phyloP scores from a whole-genome alignment of 2,113 vertebrate genomes.

The Ochotona curzoniae region DNA sequence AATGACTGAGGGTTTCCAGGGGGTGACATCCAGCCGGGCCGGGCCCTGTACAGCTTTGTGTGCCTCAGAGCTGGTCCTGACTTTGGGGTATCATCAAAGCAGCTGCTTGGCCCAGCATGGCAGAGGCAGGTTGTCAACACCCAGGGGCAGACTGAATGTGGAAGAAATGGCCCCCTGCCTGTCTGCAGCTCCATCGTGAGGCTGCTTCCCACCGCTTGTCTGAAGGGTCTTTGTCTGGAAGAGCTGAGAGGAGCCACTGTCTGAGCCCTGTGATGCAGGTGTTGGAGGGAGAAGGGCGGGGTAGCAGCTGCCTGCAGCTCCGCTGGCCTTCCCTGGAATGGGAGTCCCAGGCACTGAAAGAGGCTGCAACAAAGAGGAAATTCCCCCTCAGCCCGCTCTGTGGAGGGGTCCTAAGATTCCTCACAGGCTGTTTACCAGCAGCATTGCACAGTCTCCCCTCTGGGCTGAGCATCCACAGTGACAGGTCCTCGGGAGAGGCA shows the following conservation, averaged over 20 bases:
- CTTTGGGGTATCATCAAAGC: background rate
- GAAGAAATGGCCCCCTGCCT: too few species aligned
- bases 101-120: slow-evolving; percentile 61
- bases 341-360: slow-evolving; percentile 60
- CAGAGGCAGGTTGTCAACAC: slow-evolving; percentile 57
- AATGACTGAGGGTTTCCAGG: background rate
- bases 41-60: too few species aligned
- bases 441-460: background rate
- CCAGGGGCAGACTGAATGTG: slow-evolving; percentile 57
- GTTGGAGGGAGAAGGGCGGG: slow-evolving; percentile 57
- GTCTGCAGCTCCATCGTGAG: slow-evolving; percentile 49
- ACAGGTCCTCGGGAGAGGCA: background rate
- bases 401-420: background rate
- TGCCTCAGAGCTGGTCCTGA: background rate
- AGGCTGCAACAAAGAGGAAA: slow-evolving; percentile 77
- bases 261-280: slow-evolving; percentile 82
- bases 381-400: slow-evolving; percentile 1
- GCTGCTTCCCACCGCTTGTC: slow-evolving; percentile 35
- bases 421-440: background rate
- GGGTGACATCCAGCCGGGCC: background rate
- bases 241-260: slow-evolving; percentile 47
- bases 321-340: slow-evolving; percentile 77
- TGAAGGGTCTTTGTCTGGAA: slow-evolving; percentile 32
- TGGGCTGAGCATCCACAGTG: background rate
- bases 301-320: slow-evolving; percentile 71